Evolutionary conservation across 2,888 invertebrate genomes (phyloP).

Genomic region (Noctua pronuba): DNA sequence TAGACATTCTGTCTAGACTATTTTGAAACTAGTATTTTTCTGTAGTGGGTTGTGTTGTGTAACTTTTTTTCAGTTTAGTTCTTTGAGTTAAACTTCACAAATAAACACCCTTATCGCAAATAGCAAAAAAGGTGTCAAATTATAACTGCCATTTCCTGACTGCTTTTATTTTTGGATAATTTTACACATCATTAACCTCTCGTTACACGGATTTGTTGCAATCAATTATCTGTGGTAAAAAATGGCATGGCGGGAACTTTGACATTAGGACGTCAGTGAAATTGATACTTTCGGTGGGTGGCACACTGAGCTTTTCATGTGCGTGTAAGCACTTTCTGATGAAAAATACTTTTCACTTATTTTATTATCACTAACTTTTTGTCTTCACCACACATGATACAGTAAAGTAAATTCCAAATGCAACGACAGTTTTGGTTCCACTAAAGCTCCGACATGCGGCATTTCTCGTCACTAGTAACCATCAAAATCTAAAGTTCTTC

Average conservation of each 20-base stretch:
- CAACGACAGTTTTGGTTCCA: too few relatives aligned
- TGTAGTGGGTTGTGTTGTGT: slow-evolving; percentile 26
- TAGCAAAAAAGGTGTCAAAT: slow-evolving; percentile 44
- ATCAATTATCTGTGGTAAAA: slow-evolving; percentile 64
- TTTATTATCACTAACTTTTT: too few relatives aligned
- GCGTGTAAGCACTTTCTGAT: too few relatives aligned
- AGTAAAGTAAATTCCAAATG: too few relatives aligned
- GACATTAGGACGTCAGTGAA: slow-evolving; percentile 48
- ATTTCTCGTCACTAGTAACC: too few relatives aligned
- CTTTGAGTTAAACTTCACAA: background rate
- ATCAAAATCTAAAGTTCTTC: too few relatives aligned
- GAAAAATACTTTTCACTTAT: too few relatives aligned
- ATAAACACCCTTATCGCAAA: background rate
- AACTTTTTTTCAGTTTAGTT: slow-evolving; percentile 24
- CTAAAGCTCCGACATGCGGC: too few relatives aligned
- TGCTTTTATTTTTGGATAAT: slow-evolving; percentile 44
- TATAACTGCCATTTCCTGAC: slow-evolving; percentile 23
- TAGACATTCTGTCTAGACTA: slow-evolving; percentile 26
- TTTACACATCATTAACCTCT: slow-evolving; percentile 59
- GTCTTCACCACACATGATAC: too few relatives aligned
- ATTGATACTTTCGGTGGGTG: slow-evolving; percentile 50
- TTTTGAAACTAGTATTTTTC: slow-evolving; percentile 31
- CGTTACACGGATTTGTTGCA: slow-evolving; percentile 58
- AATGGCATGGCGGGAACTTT: slow-evolving; percentile 61
- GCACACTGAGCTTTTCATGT: slow-evolving; percentile 41